These are phyloP conservation scores for Empis stercorea DNA, from an alignment of 2,888 invertebrate species.

Conservation along the genomic window DNA sequence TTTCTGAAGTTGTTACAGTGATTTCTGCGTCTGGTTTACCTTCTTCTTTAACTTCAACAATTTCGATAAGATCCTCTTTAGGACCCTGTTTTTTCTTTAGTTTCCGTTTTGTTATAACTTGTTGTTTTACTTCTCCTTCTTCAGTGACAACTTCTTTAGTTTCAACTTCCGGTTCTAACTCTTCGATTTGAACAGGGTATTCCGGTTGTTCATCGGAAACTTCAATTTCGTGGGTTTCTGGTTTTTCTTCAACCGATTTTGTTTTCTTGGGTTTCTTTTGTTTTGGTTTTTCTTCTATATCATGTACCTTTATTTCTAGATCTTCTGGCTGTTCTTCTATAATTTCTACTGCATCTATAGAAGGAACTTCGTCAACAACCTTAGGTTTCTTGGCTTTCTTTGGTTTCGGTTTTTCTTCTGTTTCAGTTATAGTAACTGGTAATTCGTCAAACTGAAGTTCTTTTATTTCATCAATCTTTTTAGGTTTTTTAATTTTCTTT, in stretches of 20 bases:
- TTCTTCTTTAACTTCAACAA: conserved; percentile 33
- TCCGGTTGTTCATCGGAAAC: conserved; percentile 24
- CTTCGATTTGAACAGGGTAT: conserved; percentile 7
- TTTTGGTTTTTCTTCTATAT: conserved; percentile 15
- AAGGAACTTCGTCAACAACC: conserved; percentile 4
- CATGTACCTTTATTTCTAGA: conserved; percentile 15
- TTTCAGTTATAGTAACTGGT: not conserved
- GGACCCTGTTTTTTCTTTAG: conserved; percentile 34
- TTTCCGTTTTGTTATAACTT: conserved; percentile 27
- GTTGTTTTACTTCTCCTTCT: conserved; percentile 23
- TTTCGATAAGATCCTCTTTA: conserved; percentile 35
- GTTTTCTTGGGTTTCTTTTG: conserved; percentile 26
- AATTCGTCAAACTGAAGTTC: conserved; percentile 17
- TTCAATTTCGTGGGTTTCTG: conserved; percentile 14
- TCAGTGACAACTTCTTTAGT: conserved; percentile 20
- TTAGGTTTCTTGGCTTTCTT: conserved; percentile 14
- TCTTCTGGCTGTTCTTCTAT: conserved; percentile 8
- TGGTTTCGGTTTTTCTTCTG: not conserved
- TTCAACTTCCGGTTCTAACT: conserved; percentile 4
- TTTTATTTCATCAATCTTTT: conserved; percentile 34
- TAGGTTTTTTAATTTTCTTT: conserved; percentile 33
- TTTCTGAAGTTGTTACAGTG: conserved; percentile 34
- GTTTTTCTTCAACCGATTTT: conserved; percentile 21
- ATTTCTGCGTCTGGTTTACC: conserved; percentile 34
- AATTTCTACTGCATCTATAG: conserved; percentile 4